Conservation (phyloP, 1,140 invertebrate genomes). For the Agraylea sexmaculata region DNA sequence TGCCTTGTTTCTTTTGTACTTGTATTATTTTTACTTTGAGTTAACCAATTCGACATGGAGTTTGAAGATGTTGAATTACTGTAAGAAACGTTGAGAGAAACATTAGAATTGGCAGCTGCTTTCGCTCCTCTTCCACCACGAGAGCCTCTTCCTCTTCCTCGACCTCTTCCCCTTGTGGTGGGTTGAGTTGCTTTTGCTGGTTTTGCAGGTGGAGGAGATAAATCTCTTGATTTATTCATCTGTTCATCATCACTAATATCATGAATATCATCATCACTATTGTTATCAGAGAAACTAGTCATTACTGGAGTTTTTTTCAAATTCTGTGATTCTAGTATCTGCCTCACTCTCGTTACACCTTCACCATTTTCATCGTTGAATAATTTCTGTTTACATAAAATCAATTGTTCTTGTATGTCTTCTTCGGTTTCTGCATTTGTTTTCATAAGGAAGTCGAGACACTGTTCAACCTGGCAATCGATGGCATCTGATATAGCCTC, state of each 20-base stretch:
- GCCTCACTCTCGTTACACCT: conserved; percentile 5
- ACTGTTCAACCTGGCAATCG: conserved; percentile 12
- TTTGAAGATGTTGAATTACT: conserved; percentile 8
- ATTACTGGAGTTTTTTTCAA: conserved; percentile 10
- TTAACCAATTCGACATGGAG: conserved; percentile 12
- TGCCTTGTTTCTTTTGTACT: not conserved
- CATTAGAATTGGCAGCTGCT: conserved; percentile 8
- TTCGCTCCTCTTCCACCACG: conserved; percentile 15
- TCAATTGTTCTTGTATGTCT: conserved; percentile 28
- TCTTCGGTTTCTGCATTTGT: conserved; percentile 30
- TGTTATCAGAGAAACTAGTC: not conserved
- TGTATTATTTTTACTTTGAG: conserved; percentile 5
- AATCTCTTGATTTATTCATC: not conserved
- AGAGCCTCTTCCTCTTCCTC: conserved; percentile 13
- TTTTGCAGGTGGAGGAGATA: not conserved
- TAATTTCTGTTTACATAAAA: conserved; percentile 25
- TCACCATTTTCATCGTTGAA: conserved; percentile 8
- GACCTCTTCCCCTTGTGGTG: conserved; percentile 10
- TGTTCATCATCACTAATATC: conserved; percentile 10
- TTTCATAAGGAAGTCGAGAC: conserved; percentile 23
- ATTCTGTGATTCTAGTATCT: not conserved
- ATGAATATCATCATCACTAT: not conserved
- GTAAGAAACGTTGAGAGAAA: too few relatives aligned
- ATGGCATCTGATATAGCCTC: conserved; percentile 18
- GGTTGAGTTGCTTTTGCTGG: not conserved